These are phyloP conservation scores for Hylaeus anthracinus DNA, from an alignment of 1,140 invertebrate species.

Conservation along the genomic window DNA sequence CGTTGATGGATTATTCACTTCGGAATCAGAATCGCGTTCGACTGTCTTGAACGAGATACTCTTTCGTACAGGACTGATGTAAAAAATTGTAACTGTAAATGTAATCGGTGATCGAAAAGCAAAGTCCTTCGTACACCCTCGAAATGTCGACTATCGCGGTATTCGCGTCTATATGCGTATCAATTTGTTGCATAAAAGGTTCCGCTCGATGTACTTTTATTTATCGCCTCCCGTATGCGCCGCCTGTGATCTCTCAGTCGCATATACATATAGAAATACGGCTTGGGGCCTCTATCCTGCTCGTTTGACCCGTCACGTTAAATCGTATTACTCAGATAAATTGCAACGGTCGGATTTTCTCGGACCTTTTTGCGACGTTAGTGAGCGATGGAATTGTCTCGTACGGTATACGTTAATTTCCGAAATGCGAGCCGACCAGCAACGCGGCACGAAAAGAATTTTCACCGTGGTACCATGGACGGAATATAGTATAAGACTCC, in stretches of 20 bases:
- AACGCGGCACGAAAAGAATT: slow-evolving; percentile 33
- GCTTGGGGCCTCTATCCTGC: slow-evolving; percentile 56
- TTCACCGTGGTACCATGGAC: slow-evolving; percentile 15
- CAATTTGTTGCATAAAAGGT: slow-evolving; percentile 73
- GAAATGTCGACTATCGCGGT: not conserved
- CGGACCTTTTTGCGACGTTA: slow-evolving; percentile 55
- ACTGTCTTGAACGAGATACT: no score
- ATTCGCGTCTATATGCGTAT: slow-evolving; percentile 62
- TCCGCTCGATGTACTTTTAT: slow-evolving; percentile 76
- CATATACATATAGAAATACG: slow-evolving; percentile 13
- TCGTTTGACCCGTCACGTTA: slow-evolving; percentile 61
- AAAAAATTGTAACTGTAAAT: no score
- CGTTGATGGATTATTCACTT: slow-evolving; percentile 8
- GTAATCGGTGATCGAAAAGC: no score
- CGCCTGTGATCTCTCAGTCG: slow-evolving; percentile 22
- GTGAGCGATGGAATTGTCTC: slow-evolving; percentile 68
- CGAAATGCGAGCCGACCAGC: slow-evolving; percentile 48
- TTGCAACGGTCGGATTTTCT: slow-evolving; percentile 64
- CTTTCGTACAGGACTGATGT: no score
- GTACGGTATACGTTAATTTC: slow-evolving; percentile 58
- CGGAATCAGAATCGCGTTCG: not conserved
- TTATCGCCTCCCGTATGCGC: slow-evolving; percentile 70
- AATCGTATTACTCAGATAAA: slow-evolving; percentile 73
- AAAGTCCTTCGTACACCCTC: no score
- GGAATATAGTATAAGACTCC: slow-evolving; percentile 45